Base-by-base conservation (phyloP, 2,888 invertebrate species). In the Zygothrica quintamaculata region DNA sequence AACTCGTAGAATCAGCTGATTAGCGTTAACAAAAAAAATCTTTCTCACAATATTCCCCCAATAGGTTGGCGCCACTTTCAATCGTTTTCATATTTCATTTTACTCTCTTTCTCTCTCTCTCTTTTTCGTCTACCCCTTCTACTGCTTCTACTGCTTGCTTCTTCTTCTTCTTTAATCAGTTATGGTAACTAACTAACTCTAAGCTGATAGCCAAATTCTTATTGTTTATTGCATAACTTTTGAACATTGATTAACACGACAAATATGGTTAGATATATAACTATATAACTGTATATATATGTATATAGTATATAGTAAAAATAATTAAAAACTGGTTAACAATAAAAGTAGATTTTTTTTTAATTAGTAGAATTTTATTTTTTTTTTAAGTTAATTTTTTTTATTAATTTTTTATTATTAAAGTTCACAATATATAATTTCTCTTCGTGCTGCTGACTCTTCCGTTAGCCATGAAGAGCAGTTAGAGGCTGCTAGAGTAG, bases 211-310 rank as follows among this genome's bases (percentile, higher is more conserved):
- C 64, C 65, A 60, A 46, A 39, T 65, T 39, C 34, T 33, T 25
- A 36, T 36, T 46, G 48, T 55, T 6, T 15, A 16, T 78, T 82
- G 50, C 61, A 79, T 76, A 78, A 78, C 44, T 37, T 8, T 39
- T 59, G 58, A 42, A 52, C 77, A 79, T 84, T 78, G 84, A 78
- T 78, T 76, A 84, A 73, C 73, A 79, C 79, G n/a, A n/a, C n/a
- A n/a, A n/a, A n/a, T n/a, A n/a, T n/a, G n/a, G n/a, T n/a, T n/a
- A n/a, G n/a, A n/a, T n/a, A n/a, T n/a, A n/a, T n/a, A n/a, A n/a
- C n/a, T n/a, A n/a, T n/a, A n/a, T n/a, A n/a, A n/a, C n/a, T n/a
- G n/a, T n/a, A n/a, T n/a, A n/a, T n/a, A n/a, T n/a, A n/a, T n/a
- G n/a, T n/a, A n/a, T n/a, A n/a, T n/a, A n/a, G n/a, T n/a, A n/a